Base-by-base conservation (phyloP, 2,797 vertebrate genomes). In the Acropternis orthonyx region DNA sequence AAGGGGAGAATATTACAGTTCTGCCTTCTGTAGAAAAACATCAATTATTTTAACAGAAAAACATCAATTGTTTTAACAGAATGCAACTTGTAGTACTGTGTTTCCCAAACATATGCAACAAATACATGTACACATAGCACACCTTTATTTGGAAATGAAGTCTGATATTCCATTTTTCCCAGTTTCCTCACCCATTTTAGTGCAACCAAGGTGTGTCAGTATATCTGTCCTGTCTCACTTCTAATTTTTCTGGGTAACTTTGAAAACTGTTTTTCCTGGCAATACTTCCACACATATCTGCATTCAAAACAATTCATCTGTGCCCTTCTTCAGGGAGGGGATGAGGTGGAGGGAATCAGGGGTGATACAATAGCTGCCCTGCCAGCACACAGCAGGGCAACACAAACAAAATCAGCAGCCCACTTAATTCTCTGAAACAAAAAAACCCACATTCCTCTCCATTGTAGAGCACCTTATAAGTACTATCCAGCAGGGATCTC, bases 331-430 rank as follows among this genome's bases (percentile, higher is more conserved):
- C 37, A 32, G 78, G 36, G 44, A 71, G 59, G 21, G 46, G 46
- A 62, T 1, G 1, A 36, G 23, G 21, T 63, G 44, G 73, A 81
- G 15, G 14, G 55, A 90, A n/a, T 6, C 12, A 71, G 59, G 55
- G 63, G 63, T 71, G 48, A 49, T 62, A 87, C 48, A 85, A 43
- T 13, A 90, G 58, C 85, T 95, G 59, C 86, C 83, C 90, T 75
- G 39, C 61, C 85, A 76, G 55, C 56, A 28, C 52, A 73, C 92
- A 71, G 86, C 77, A 74, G 71, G 55, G 27, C 67, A 51, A 41
- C 48, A 73, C 63, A 95, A 93, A 72, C 76, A 92, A 90, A 90
- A 85, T 73, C 84, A 80, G 67, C 74, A 89, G 72, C 52, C 34
- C 34, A n/a, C 59, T 82, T 79, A 62, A 66, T 85, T 65, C 56